Evolutionary conservation across 2,888 invertebrate species (phyloP), one percentile per base, ranked within the genome.

Genomic region (Mythimna loreyi): DNA sequence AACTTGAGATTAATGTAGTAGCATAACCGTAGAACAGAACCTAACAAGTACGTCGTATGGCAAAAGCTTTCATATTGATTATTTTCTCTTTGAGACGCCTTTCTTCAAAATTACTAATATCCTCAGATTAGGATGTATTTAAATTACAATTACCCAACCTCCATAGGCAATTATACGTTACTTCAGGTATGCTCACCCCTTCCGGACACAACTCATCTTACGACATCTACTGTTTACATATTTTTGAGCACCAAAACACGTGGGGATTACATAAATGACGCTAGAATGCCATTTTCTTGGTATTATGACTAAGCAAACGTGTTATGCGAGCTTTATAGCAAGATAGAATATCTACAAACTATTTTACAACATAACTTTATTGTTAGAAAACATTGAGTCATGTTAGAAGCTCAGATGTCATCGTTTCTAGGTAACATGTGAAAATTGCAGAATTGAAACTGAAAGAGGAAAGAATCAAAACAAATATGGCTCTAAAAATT

Each of bases 111-210:
- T 4, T 16, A 25, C 3, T 2, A 30, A 23, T 8, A 47, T 21
- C 23, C 5, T 6, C 43, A 13, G 9, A n/a, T 58, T 25, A 72
- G 0, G 2, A 28, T 55, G 25, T 25, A 33, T 5, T 33, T 36
- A 16, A 57, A 67, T 56, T 23, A 45, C 13, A 60, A 28, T 21
- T 49, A 58, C 57, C 30, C 45, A 57, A 64, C 9, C 8, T 50
- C 53, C 53, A 3, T 45, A 72, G 83, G 83, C 79, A 85, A 84
- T 82, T 78, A 82, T 83, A 85, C 83, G 83, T 83, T 88, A 85
- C 80, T 72, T 80, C 79, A 72, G 90, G 91, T 84, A 92, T 91
- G 89, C 82, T 55, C 69, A 81, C 81, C 77, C 88, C 88, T 91
- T 91, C 92, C 92, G 91, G 88, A 73, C 84, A 67, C 85, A 88